Percentiles rank a stretch among this genome's conserved stretches.
phyloP scores from a whole-genome alignment of 2,797 vertebrate species.

The Malacoctenus gilli region DNA sequence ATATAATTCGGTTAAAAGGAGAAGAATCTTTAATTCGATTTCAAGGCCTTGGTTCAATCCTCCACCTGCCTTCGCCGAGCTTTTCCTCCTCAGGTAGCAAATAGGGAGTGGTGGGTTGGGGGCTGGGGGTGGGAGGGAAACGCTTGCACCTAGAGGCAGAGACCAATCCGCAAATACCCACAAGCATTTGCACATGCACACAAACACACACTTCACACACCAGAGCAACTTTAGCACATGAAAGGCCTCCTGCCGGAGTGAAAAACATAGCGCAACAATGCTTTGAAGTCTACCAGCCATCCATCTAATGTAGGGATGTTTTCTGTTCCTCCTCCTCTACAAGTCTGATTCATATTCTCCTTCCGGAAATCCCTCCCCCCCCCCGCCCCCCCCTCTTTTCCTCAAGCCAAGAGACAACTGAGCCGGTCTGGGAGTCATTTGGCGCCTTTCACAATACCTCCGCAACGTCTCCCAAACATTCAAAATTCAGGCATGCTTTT shows the following conservation, averaged over 20 bases:
- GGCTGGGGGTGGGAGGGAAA: neutral
- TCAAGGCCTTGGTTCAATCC: neutral
- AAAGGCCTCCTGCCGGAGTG: conserved; percentile 73
- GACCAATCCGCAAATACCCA: conserved; percentile 44
- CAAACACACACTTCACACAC: conserved; percentile 58
- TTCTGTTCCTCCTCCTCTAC: conserved; percentile 66
- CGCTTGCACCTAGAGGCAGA: conserved; percentile 34
- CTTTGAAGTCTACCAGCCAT: conserved; percentile 80
- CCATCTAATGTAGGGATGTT: conserved; percentile 70
- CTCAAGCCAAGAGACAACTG: conserved; percentile 44
- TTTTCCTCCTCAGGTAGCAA: conserved; percentile 6
- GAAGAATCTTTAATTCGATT: no score
- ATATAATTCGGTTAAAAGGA: neutral
- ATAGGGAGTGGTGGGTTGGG: no score
- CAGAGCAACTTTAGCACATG: conserved; percentile 72
- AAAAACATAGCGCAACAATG: conserved; percentile 71
- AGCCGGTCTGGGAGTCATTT: conserved; percentile 57
- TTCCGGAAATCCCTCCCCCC: conserved; percentile 42
- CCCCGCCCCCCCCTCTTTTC: no score
- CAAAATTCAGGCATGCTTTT: conserved; percentile 65
- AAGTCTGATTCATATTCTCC: conserved; percentile 74
- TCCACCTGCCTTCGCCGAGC: conserved; percentile 17
- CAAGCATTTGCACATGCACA: conserved; percentile 33
- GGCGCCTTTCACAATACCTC: conserved; percentile 48
- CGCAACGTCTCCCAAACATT: conserved; percentile 47